A percentile compares a stretch with the other conserved stretches of the same genome.
phyloP scores from a whole-genome alignment of 1,140 invertebrate species.

The Lordiphosa stackelbergi region DNA sequence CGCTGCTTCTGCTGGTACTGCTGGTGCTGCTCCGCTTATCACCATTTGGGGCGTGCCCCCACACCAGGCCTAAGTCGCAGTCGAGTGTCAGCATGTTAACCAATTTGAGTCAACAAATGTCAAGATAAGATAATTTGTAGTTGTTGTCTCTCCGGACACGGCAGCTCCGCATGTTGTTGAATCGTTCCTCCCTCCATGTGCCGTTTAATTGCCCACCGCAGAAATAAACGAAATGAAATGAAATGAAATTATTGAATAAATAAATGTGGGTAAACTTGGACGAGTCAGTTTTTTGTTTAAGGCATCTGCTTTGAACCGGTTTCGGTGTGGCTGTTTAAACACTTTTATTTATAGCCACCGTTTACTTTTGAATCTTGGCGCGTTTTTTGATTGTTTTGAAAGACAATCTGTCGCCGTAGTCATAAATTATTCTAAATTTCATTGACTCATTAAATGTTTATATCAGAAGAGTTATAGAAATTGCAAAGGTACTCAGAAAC shows the following conservation, averaged over 20 bases:
- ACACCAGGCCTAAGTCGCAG: slow-evolving; percentile 9
- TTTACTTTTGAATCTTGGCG: slow-evolving; percentile 25
- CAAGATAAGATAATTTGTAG: slow-evolving; percentile 58
- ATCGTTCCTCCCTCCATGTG: background rate
- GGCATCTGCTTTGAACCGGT: slow-evolving; percentile 51
- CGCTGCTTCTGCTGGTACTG: too few species aligned
- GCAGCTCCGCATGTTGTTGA: slow-evolving; percentile 21
- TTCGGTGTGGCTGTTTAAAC: slow-evolving; percentile 40
- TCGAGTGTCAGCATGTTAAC: slow-evolving; percentile 71
- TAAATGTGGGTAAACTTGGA: slow-evolving; percentile 50
- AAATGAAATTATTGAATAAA: slow-evolving; percentile 49
- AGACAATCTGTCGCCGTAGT: too few species aligned
- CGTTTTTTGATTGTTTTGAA: background rate
- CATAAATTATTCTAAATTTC: too few species aligned
- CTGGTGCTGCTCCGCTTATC: slow-evolving; percentile 31
- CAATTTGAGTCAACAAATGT: slow-evolving; percentile 75
- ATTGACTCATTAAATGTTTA: too few species aligned
- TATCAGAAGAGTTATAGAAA: too few species aligned
- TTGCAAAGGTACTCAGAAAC: too few species aligned
- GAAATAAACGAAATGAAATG: slow-evolving; percentile 18
- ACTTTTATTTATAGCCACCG: slow-evolving; percentile 53
- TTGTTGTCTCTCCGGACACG: slow-evolving; percentile 23
- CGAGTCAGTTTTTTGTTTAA: slow-evolving; percentile 19
- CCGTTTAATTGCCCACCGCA: slow-evolving; percentile 3
- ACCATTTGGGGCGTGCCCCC: slow-evolving; percentile 9